A percentile compares a stretch with the other conserved stretches of the same genome.
Evolutionary conservation across 2,888 invertebrate species (phyloP).

Genomic region (Phorcus lineatus): DNA sequence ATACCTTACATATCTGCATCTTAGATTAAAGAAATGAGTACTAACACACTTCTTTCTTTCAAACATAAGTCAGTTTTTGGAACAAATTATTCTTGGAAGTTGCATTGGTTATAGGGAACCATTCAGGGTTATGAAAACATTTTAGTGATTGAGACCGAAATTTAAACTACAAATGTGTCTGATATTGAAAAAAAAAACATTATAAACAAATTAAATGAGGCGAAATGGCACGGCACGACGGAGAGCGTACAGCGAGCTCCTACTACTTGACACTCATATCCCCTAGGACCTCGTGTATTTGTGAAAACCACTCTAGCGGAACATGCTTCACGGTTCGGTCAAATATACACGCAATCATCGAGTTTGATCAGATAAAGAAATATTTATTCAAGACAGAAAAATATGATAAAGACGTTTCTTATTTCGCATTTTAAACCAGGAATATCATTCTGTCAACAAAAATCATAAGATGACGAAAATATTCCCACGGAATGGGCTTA

Average conservation of each 20-base stretch:
- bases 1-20: too few species aligned
- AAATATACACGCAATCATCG: not conserved
- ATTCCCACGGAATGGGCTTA: too few species aligned
- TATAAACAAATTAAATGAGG: conserved; percentile 4
- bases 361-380: not conserved
- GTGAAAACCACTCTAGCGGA: not conserved
- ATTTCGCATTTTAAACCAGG: too few species aligned
- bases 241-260: not conserved
- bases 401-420: not conserved
- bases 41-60: too few species aligned
- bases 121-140: too few species aligned
- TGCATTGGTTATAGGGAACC: too few species aligned
- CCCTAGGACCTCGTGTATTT: conserved; percentile 14
- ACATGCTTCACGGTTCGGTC: not conserved
- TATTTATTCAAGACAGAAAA: not conserved
- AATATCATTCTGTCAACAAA: too few species aligned
- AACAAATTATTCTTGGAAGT: too few species aligned
- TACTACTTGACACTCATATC: conserved; percentile 3
- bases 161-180: not conserved
- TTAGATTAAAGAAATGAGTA: too few species aligned
- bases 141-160: too few species aligned
- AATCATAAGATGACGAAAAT: too few species aligned
- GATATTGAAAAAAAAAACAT: not conserved
- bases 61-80: too few species aligned
- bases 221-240: not conserved